Percentiles rank a stretch among this genome's conserved stretches.
phyloP scores from a whole-genome alignment of 2,888 invertebrate species.

The Boloria selene region DNA sequence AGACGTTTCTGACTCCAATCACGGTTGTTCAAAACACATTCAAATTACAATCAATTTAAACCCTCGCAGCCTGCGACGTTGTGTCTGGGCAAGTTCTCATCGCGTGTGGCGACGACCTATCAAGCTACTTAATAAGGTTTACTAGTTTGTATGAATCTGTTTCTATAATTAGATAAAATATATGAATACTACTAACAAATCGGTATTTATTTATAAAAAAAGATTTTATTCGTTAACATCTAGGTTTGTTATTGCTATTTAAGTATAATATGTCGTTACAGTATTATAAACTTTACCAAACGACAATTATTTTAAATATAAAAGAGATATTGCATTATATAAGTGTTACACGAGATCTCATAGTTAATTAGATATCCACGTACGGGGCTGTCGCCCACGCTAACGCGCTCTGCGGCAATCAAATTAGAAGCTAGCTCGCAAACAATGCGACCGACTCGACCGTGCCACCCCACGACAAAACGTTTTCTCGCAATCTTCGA shows the following conservation, averaged over 20 bases:
- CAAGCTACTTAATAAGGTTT: slow-evolving; percentile 64
- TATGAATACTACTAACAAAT: slow-evolving; percentile 20
- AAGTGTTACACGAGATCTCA: slow-evolving; percentile 70
- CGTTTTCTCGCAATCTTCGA: slow-evolving; percentile 82
- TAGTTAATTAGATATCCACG: slow-evolving; percentile 74
- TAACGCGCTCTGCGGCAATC: slow-evolving; percentile 69
- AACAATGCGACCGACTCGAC: slow-evolving; percentile 72
- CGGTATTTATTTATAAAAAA: slow-evolving; percentile 7
- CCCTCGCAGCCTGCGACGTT: slow-evolving; percentile 64
- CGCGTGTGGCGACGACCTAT: slow-evolving; percentile 67
- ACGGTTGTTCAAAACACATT: slow-evolving; percentile 69
- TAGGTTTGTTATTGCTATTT: neutral
- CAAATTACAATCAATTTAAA: slow-evolving; percentile 80
- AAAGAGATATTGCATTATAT: neutral
- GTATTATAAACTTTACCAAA: too few species aligned
- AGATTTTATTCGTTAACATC: neutral
- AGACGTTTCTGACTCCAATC: slow-evolving; percentile 72
- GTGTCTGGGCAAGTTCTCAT: slow-evolving; percentile 62
- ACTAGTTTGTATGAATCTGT: slow-evolving; percentile 38
- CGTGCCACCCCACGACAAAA: slow-evolving; percentile 80
- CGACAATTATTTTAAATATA: neutral
- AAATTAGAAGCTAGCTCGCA: slow-evolving; percentile 70
- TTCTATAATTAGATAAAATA: slow-evolving; percentile 33
- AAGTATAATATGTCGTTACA: slow-evolving; percentile 43
- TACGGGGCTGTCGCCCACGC: slow-evolving; percentile 65